phyloP scores from a whole-genome alignment of 2,113 vertebrate species.

The Hoplias malabaricus region DNA sequence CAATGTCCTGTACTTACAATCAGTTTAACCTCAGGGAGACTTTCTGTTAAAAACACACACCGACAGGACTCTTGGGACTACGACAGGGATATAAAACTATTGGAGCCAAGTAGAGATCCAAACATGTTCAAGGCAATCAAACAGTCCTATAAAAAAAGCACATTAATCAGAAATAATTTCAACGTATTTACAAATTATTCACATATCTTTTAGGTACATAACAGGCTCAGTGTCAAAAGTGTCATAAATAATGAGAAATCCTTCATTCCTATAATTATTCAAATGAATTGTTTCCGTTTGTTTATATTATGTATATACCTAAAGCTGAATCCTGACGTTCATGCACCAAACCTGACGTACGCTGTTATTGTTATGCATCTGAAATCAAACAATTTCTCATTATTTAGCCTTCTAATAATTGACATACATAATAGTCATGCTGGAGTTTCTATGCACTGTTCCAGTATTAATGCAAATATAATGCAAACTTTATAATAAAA shows the following conservation, averaged over 20 bases:
- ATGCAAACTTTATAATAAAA: constrained; percentile 40
- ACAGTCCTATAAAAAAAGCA: constrained; percentile 46
- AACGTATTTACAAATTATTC: constrained; percentile 12
- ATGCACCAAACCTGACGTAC: constrained; percentile 17
- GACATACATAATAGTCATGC: constrained; percentile 37
- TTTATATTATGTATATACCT: neutral
- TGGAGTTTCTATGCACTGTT: constrained; percentile 23
- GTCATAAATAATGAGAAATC: constrained; percentile 35
- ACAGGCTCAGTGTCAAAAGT: constrained; percentile 34
- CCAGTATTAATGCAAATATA: too few relatives aligned
- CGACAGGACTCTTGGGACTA: neutral
- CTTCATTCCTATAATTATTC: neutral
- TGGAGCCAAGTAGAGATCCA: neutral
- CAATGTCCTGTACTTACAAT: neutral
- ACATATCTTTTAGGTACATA: neutral
- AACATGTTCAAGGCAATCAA: constrained; percentile 7
- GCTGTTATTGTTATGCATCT: constrained; percentile 14
- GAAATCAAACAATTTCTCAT: constrained; percentile 23
- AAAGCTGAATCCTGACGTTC: neutral
- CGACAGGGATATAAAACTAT: constrained; percentile 1
- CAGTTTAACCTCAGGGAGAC: neutral
- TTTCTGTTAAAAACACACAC: neutral
- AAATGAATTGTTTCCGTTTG: neutral
- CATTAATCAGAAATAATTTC: constrained; percentile 4
- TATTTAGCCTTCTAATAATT: constrained; percentile 2